These are phyloP conservation scores for Zaprionus lachaisei DNA, from an alignment of 1,140 invertebrate genomes.

Conservation along the genomic window DNA sequence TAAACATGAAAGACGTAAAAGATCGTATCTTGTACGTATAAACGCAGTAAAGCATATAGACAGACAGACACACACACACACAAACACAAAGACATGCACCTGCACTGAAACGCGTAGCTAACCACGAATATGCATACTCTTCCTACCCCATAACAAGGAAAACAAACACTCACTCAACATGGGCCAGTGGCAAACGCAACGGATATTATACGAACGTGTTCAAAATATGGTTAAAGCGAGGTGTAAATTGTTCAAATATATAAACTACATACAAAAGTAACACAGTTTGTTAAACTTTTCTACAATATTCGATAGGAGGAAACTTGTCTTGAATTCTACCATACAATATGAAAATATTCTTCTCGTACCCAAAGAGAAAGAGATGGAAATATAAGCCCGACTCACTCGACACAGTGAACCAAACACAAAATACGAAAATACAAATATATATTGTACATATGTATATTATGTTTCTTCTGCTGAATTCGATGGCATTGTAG, in stretches of 20 bases:
- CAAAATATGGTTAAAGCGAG: constrained; percentile 72
- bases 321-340: too few species aligned
- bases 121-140: constrained; percentile 39
- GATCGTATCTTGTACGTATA: background rate
- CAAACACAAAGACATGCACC: constrained; percentile 9
- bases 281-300: background rate
- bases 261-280: constrained; percentile 50
- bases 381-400: background rate
- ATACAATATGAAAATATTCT: too few species aligned
- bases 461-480: background rate
- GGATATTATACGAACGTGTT: constrained; percentile 78
- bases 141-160: constrained; percentile 11
- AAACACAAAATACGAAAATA: too few species aligned
- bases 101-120: constrained; percentile 34
- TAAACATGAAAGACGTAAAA: background rate
- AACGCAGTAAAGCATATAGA: constrained; percentile 7
- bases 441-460: too few species aligned
- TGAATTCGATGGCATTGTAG: too few species aligned
- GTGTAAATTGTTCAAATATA: constrained; percentile 79
- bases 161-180: constrained; percentile 38
- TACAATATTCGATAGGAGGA: background rate
- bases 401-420: too few species aligned
- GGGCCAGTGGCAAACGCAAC: constrained; percentile 61
- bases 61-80: background rate
- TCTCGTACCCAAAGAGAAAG: background rate